Conservation (phyloP, 2,797 vertebrate species). For the Atherinosoma microstoma region DNA sequence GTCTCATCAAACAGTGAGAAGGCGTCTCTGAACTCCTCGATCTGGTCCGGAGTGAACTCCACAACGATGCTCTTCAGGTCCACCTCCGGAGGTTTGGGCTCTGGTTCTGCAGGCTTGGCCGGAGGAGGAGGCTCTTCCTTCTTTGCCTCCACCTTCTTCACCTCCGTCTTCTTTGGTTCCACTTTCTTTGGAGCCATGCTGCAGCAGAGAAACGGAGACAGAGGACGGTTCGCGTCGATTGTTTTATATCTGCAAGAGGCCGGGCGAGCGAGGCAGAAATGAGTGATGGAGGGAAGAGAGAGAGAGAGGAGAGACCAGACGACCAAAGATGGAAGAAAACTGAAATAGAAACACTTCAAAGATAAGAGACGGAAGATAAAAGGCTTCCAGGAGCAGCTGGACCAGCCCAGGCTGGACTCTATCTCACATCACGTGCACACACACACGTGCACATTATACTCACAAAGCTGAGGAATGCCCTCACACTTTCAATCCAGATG, state of each 20-base stretch:
- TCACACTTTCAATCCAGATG: too few species aligned
- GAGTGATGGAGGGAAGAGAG: not conserved
- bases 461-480: too few species aligned
- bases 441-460: too few species aligned
- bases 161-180: conserved; percentile 82
- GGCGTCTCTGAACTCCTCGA: conserved; percentile 92
- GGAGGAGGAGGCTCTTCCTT: conserved; percentile 73
- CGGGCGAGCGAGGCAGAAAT: not conserved
- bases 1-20: conserved; percentile 94
- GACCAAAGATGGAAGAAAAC: conserved; percentile 69
- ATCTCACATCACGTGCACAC: too few species aligned
- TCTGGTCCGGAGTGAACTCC: conserved; percentile 82
- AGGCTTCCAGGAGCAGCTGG: conserved; percentile 6
- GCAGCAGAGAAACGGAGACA: not conserved
- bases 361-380: conserved; percentile 46
- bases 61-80: conserved; percentile 89
- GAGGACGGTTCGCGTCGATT: accelerated
- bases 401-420: not conserved
- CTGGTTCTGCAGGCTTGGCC: conserved; percentile 71
- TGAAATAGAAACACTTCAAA: conserved; percentile 63
- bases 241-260: conserved; percentile 37
- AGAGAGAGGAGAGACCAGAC: not conserved
- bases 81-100: conserved; percentile 81
- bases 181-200: conserved; percentile 85
- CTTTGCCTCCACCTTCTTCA: conserved; percentile 76